Evolutionary conservation across 2,113 vertebrate genomes (phyloP).

Genomic region (Cygnus atratus): DNA sequence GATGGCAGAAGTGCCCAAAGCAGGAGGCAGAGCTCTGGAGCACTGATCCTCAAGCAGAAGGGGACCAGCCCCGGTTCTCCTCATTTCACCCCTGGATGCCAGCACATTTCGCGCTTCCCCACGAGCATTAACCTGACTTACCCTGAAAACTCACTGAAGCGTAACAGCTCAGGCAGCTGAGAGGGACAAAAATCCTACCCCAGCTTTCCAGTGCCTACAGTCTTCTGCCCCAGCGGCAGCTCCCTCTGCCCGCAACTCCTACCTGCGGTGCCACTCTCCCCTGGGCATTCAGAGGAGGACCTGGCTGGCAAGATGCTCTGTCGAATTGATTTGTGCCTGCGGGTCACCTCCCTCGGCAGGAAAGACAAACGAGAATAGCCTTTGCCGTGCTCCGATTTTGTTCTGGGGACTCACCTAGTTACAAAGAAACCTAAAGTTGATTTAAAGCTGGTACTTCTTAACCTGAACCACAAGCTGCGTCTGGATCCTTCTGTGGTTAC

Average conservation of each 20-base stretch:
- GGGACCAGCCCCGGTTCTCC: not conserved
- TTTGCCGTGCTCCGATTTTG: not conserved
- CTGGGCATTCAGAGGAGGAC: not conserved
- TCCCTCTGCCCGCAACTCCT: not conserved
- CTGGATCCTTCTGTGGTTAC: not conserved
- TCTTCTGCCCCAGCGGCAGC: not conserved
- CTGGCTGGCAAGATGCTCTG: not conserved
- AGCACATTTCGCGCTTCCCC: constrained; percentile 10
- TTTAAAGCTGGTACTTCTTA: not conserved
- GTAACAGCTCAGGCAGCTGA: not conserved
- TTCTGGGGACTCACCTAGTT: not conserved
- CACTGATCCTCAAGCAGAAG: not conserved
- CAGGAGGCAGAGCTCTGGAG: not conserved
- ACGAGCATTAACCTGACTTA: constrained; percentile 40
- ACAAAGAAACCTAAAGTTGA: not conserved
- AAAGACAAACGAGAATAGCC: not conserved
- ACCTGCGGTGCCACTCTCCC: not conserved
- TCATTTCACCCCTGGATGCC: constrained; percentile 4
- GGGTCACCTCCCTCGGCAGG: not conserved
- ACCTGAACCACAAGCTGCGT: not conserved
- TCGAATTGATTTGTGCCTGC: constrained; percentile 9
- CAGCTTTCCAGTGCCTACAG: not conserved
- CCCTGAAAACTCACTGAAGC: constrained; percentile 36
- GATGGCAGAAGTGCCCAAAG: not conserved
- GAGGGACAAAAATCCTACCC: not conserved